phyloP scores from a whole-genome alignment of 2,797 vertebrate species.

The Adrianichthys oophorus region DNA sequence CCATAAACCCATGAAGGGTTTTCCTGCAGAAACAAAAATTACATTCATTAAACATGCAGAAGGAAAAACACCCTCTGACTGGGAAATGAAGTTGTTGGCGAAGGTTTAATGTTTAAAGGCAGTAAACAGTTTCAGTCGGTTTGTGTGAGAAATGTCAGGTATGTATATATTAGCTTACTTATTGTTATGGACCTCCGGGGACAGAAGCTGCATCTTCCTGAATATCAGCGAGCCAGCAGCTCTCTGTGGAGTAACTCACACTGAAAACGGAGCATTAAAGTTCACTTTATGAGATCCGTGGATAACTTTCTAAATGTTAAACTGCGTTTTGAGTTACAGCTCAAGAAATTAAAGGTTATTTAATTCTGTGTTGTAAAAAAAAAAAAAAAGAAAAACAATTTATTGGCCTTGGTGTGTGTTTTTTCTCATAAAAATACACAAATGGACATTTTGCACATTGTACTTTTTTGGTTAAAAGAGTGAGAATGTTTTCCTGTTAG shows the following conservation, averaged over 20 bases:
- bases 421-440: conserved; percentile 3
- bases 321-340: conserved; percentile 14
- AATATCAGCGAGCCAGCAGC: conserved; percentile 29
- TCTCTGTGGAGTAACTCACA: conserved; percentile 21
- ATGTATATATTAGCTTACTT: conserved; percentile 28
- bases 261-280: conserved; percentile 37
- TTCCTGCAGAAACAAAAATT: conserved; percentile 1
- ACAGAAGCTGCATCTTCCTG: conserved; percentile 33
- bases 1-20: background rate
- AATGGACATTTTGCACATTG: conserved; percentile 22
- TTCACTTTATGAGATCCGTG: conserved; percentile 28
- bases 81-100: conserved; percentile 19
- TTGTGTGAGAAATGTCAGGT: conserved; percentile 29
- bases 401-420: conserved; percentile 13
- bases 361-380: no score
- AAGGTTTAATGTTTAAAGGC: conserved; percentile 1
- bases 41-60: conserved; percentile 11
- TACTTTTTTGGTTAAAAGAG: conserved; percentile 6
- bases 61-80: conserved; percentile 8
- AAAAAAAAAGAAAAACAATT: conserved; percentile 26
- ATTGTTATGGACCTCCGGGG: conserved; percentile 25
- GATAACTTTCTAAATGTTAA: conserved; percentile 19
- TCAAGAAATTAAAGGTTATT: conserved; percentile 1
- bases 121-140: conserved; percentile 25
- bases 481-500: no score